Conservation (phyloP, 2,113 vertebrate species). For the Corythornis cristatus region DNA sequence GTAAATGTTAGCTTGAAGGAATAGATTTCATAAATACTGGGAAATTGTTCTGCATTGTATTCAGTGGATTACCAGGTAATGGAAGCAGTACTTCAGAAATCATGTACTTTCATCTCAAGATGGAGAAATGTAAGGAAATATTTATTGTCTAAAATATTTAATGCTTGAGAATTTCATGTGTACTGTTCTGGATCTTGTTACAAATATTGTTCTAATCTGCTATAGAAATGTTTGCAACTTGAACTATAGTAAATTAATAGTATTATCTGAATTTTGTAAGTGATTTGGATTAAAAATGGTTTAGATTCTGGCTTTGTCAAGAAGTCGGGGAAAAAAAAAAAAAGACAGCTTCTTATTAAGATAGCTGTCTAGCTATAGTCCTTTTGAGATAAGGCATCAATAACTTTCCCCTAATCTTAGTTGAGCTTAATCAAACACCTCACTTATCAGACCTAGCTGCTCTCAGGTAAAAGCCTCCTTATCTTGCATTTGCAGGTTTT, state of each 20-base stretch:
- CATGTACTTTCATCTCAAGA: background rate
- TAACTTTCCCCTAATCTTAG: conserved; percentile 55
- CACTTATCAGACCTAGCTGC: conserved; percentile 44
- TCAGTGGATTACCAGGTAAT: background rate
- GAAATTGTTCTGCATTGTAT: background rate
- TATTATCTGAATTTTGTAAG: conserved; percentile 25
- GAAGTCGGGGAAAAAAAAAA: background rate
- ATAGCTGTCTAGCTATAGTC: conserved; percentile 43
- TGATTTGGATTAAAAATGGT: conserved; percentile 17
- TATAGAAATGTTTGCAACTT: background rate
- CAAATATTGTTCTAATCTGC: background rate
- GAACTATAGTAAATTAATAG: background rate
- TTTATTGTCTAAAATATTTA: background rate
- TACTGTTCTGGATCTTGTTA: background rate
- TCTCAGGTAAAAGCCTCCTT: conserved; percentile 51
- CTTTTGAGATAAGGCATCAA: conserved; percentile 56
- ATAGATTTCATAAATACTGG: background rate
- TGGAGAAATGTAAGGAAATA: background rate
- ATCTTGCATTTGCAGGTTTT: conserved; percentile 52
- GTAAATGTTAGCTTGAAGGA: conserved; percentile 7
- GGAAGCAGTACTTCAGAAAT: background rate
- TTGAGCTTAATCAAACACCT: conserved; percentile 55
- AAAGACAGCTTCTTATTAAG: conserved; percentile 9
- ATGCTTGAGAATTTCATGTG: background rate
- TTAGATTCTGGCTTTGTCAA: conserved; percentile 35